Conservation (phyloP, 2,888 invertebrate genomes). For the Galerucella nymphaeae region DNA sequence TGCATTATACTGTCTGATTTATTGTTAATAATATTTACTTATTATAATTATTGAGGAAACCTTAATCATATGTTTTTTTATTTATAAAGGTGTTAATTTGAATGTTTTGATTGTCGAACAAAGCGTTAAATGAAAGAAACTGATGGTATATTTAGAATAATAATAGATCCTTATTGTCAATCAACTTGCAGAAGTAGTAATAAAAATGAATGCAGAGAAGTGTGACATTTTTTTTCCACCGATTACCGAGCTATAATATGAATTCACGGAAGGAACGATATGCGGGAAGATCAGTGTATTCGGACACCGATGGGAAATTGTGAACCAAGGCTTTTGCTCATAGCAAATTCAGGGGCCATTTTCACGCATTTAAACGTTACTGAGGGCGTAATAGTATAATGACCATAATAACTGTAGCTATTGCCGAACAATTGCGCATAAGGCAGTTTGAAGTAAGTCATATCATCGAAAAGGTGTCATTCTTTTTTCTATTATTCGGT, state of each 20-base stretch:
- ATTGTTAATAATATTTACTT: too few relatives aligned
- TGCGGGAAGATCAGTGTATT: conserved; percentile 48
- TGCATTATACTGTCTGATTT: too few relatives aligned
- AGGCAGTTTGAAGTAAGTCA: conserved; percentile 64
- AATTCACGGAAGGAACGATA: conserved; percentile 48
- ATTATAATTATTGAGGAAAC: too few relatives aligned
- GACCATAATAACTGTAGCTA: conserved; percentile 64
- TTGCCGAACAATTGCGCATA: conserved; percentile 65
- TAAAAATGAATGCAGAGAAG: conserved; percentile 3
- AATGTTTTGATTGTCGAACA: too few relatives aligned
- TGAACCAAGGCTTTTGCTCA: conserved; percentile 61
- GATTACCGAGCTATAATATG: conserved; percentile 22
- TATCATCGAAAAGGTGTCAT: conserved; percentile 59
- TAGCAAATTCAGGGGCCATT: conserved; percentile 63
- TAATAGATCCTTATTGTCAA: not conserved
- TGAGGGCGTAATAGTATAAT: conserved; percentile 67
- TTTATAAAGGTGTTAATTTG: too few relatives aligned
- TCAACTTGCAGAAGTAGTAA: conserved; percentile 12
- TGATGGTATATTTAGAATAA: not conserved
- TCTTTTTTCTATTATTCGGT: conserved; percentile 39
- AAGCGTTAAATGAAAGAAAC: not conserved
- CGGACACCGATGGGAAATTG: conserved; percentile 44
- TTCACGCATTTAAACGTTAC: conserved; percentile 63
- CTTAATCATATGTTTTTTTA: too few relatives aligned
- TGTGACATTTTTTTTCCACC: conserved; percentile 7